Evolutionary conservation across 2,797 vertebrate genomes (phyloP).

Genomic region (Atherinosoma microstoma): DNA sequence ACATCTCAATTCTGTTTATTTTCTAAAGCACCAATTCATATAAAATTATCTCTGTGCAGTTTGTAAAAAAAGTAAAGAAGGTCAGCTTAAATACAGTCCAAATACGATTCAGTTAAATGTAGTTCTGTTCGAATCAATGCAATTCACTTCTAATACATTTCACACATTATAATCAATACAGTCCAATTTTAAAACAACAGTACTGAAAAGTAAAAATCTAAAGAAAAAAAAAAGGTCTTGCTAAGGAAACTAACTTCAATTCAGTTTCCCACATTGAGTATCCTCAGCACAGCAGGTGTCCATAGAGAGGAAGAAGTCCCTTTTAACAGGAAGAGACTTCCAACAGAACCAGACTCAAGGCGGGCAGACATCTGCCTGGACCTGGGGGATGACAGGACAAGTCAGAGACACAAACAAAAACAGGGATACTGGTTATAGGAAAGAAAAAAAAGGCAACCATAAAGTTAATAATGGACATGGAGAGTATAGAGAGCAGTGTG

Average conservation of each 20-base stretch:
- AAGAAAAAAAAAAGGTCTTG: too few relatives aligned
- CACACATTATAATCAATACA: not conserved
- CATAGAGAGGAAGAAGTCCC: not conserved
- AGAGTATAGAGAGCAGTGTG: not conserved
- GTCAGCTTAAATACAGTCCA: not conserved
- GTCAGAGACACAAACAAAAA: not conserved
- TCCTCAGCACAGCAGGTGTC: not conserved
- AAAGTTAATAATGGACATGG: not conserved
- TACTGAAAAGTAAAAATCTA: too few relatives aligned
- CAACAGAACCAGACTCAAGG: not conserved
- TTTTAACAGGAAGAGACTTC: conserved; percentile 2
- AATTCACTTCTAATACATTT: too few relatives aligned
- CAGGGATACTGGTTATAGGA: not conserved
- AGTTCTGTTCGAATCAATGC: too few relatives aligned
- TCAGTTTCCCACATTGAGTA: not conserved
- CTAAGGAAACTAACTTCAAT: not conserved
- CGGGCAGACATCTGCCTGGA: not conserved
- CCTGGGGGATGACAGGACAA: not conserved
- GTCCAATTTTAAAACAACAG: too few relatives aligned
- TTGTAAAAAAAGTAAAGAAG: not conserved
- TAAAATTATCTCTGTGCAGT: not conserved
- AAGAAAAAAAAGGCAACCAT: not conserved
- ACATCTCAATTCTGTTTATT: not conserved
- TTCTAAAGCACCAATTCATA: not conserved
- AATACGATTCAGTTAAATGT: not conserved